Conservation (phyloP, 2,888 invertebrate genomes). For the Drosophila austrosaltans region DNA sequence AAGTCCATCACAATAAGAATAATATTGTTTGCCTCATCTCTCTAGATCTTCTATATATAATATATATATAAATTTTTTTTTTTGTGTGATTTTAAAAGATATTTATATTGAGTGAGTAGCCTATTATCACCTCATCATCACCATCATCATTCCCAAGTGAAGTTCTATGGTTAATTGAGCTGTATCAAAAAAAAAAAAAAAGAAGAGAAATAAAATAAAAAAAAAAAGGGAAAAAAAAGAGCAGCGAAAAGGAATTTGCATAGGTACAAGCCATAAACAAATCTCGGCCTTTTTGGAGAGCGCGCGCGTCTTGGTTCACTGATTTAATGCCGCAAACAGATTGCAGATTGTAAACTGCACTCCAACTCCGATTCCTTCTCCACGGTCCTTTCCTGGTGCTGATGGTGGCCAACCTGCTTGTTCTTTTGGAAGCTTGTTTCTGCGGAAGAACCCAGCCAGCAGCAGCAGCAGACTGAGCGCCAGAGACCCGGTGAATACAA, state of each 20-base stretch:
- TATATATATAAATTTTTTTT: background rate
- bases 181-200: conserved; percentile 4
- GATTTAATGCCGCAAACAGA: conserved; percentile 80
- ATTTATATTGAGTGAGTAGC: conserved; percentile 6
- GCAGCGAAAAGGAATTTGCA: conserved; percentile 24
- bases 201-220: background rate
- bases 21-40: background rate
- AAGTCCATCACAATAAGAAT: background rate
- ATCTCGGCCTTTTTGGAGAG: conserved; percentile 60
- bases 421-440: conserved; percentile 66
- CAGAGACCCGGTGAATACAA: conserved; percentile 40
- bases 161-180: conserved; percentile 11
- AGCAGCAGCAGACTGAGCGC: conserved; percentile 28
- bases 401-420: conserved; percentile 65
- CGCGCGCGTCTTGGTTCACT: conserved; percentile 74
- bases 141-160: conserved; percentile 2
- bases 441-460: conserved; percentile 61
- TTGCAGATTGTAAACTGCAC: conserved; percentile 67
- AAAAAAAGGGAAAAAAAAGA: conserved; percentile 2
- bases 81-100: conserved; percentile 1
- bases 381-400: conserved; percentile 46
- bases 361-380: conserved; percentile 32
- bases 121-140: background rate
- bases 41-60: background rate
- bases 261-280: conserved; percentile 62